Conservation (phyloP, 2,113 vertebrate genomes). For the Dicrurus megarhynchus region DNA sequence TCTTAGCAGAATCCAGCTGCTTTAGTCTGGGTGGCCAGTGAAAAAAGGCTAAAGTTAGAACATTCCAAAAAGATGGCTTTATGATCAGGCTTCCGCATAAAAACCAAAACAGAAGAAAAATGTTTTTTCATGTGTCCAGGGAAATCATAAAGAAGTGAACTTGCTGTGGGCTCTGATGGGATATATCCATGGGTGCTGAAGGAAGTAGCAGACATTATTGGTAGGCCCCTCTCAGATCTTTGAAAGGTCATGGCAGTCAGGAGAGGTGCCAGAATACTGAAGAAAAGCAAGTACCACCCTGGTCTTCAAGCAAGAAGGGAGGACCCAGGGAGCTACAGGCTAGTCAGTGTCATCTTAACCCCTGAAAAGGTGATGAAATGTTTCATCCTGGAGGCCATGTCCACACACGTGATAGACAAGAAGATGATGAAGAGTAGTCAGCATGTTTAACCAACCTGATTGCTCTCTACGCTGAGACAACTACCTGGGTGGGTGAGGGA, state of each 20-base stretch:
- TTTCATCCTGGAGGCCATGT: not conserved
- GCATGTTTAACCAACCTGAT: not conserved
- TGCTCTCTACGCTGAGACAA: not conserved
- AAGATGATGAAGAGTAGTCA: no score
- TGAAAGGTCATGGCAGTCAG: not conserved
- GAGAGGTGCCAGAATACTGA: not conserved
- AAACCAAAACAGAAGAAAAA: not conserved
- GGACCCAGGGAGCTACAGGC: not conserved
- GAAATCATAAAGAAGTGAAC: not conserved
- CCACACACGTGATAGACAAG: not conserved
- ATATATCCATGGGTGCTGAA: not conserved
- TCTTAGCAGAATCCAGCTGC: not conserved
- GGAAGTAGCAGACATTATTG: no score
- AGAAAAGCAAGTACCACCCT: not conserved
- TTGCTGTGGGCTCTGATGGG: not conserved
- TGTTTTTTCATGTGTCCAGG: fast-evolving
- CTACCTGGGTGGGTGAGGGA: not conserved
- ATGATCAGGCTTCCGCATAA: not conserved
- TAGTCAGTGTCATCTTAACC: not conserved
- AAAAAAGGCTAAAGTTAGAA: not conserved
- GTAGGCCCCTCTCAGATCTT: not conserved
- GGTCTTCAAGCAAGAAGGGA: not conserved
- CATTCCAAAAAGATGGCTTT: not conserved
- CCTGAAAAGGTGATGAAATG: fast-evolving
- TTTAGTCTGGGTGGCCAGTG: not conserved